A percentile compares a stretch with the other conserved stretches of the same genome.
phyloP scores from a whole-genome alignment of 1,140 invertebrate species.

The Euwallacea similis region DNA sequence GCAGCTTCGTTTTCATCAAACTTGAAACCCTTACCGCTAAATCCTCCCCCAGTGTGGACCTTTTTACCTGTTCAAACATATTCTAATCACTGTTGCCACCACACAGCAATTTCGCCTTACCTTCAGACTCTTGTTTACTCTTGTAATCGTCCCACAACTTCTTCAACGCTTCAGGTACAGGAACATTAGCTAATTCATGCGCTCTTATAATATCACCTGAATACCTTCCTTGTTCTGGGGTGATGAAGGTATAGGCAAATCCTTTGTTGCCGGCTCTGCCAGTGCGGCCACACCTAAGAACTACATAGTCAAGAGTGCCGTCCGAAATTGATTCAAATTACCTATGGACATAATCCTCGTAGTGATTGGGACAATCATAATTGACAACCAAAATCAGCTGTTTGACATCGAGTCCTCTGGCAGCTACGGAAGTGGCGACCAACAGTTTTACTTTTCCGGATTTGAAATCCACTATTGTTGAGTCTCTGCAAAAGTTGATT shows the following conservation, averaged over 20 bases:
- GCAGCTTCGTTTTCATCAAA: conserved; percentile 98
- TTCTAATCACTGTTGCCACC: conserved; percentile 1
- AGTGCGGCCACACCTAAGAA: conserved; percentile 75
- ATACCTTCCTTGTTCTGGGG: conserved; percentile 84
- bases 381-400: conserved; percentile 97
- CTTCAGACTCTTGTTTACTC: conserved; percentile 82
- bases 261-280: conserved; percentile 97
- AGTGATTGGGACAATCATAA: conserved; percentile 99
- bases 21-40: conserved; percentile 98
- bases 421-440: conserved; percentile 95
- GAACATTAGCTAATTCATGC: conserved; percentile 78
- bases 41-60: conserved; percentile 90
- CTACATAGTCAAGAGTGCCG: not conserved
- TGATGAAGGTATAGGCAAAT: conserved; percentile 95
- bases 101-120: conserved; percentile 3
- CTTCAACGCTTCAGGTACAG: conserved; percentile 75
- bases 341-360: conserved; percentile 99
- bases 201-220: conserved; percentile 92
- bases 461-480: conserved; percentile 98
- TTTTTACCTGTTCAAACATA: conserved; percentile 64
- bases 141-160: conserved; percentile 90
- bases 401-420: conserved; percentile 96
- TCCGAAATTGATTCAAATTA: not conserved
- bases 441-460: conserved; percentile 82
- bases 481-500: conserved; percentile 62